Percentiles rank a stretch among this genome's conserved stretches.
Evolutionary conservation across 2,113 vertebrate genomes (phyloP).

Genomic region (Pseudopodoces humilis): DNA sequence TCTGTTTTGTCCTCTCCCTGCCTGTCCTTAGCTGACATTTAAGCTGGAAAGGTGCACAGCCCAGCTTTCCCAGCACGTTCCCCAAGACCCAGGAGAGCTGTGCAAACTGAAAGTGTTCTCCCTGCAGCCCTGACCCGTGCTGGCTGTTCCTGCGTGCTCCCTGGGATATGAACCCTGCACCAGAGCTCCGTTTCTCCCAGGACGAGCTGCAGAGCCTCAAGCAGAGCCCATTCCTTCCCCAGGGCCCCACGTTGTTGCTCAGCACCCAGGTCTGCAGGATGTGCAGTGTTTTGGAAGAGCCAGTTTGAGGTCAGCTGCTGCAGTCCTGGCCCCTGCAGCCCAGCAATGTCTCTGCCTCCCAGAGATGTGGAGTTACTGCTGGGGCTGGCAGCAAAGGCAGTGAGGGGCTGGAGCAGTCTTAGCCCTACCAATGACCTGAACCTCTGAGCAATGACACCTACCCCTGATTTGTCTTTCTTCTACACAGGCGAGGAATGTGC

Average conservation of each 20-base stretch:
- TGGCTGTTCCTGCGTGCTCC: background rate
- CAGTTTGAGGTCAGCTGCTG: background rate
- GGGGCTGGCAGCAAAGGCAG: background rate
- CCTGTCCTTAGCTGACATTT: background rate
- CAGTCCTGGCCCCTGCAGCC: background rate
- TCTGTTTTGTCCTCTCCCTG: background rate
- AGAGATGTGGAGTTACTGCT: background rate
- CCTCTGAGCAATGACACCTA: background rate
- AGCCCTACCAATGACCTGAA: background rate
- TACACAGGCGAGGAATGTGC: background rate
- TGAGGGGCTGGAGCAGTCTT: background rate
- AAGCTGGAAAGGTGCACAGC: background rate
- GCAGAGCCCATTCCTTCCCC: background rate
- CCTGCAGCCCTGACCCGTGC: rapidly evolving
- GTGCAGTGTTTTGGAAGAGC: background rate
- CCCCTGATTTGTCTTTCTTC: background rate
- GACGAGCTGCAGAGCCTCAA: background rate
- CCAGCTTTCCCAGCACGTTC: background rate
- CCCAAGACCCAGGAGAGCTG: background rate
- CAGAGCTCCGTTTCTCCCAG: background rate
- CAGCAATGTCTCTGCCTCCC: rapidly evolving
- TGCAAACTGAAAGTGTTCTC: rapidly evolving
- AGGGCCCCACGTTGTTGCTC: rapidly evolving
- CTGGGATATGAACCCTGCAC: rapidly evolving
- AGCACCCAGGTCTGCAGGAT: background rate